These are phyloP conservation scores for Gymnocephalus cernua DNA, from an alignment of 2,113 vertebrate species.

Conservation along the genomic window DNA sequence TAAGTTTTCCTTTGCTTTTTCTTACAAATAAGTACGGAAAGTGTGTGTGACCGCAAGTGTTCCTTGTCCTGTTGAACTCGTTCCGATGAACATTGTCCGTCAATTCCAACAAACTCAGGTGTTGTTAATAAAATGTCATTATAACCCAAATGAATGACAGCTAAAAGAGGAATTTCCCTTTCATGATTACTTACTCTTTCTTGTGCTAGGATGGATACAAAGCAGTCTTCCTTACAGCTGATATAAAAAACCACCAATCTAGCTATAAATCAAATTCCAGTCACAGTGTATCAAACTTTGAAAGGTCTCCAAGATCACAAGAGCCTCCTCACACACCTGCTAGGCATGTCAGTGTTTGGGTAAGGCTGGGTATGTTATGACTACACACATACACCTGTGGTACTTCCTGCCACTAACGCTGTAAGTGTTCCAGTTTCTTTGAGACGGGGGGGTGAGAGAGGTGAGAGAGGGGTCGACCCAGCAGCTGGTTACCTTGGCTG, in stretches of 20 bases:
- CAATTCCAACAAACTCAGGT: not conserved
- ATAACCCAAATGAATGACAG: not conserved
- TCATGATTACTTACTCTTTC: conserved; percentile 23
- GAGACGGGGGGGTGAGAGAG: conserved; percentile 70
- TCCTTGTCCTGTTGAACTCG: conserved; percentile 3
- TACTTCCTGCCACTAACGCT: conserved; percentile 73
- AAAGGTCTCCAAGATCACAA: conserved; percentile 78
- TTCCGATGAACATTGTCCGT: not conserved
- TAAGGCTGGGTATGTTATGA: conserved; percentile 61
- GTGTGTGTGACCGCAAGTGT: not conserved
- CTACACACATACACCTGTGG: conserved; percentile 60
- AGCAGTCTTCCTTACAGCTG: conserved; percentile 42
- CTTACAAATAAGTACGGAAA: not conserved
- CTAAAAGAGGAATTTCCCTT: conserved; percentile 33
- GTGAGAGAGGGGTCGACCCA: conserved; percentile 69
- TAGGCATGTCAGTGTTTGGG: conserved; percentile 73
- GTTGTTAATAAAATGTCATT: not conserved
- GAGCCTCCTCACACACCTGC: conserved; percentile 75
- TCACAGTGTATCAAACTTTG: conserved; percentile 67
- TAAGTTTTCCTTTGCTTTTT: not conserved
- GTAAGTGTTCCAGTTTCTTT: conserved; percentile 75
- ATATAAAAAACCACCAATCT: conserved; percentile 53
- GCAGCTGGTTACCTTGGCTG: conserved; percentile 80
- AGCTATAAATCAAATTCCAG: conserved; percentile 78
- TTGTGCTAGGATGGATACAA: conserved; percentile 30